These are phyloP conservation scores for Stenoptilia bipunctidactyla DNA, from an alignment of 2,888 invertebrate genomes.

Conservation along the genomic window DNA sequence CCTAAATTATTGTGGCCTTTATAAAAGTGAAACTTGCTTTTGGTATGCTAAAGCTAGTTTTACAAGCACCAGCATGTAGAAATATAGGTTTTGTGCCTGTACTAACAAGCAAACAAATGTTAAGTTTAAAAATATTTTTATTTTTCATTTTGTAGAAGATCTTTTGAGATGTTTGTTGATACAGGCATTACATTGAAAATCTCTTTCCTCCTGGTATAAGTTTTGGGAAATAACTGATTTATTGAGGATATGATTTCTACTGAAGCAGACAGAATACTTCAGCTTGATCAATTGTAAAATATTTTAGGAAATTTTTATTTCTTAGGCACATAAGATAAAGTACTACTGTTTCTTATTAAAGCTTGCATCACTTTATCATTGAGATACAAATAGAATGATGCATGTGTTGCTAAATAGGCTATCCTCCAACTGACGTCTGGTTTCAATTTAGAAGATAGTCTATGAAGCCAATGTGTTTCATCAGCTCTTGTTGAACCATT, in stretches of 20 bases:
- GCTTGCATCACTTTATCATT: slow-evolving; percentile 31
- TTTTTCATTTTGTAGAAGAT: slow-evolving; percentile 4
- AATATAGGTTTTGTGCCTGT: slow-evolving; percentile 36
- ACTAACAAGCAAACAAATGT: slow-evolving; percentile 28
- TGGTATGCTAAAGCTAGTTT: slow-evolving; percentile 56
- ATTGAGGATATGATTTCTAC: slow-evolving; percentile 24
- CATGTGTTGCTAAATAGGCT: no score
- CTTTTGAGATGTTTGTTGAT: slow-evolving; percentile 27
- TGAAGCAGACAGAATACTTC: slow-evolving; percentile 19
- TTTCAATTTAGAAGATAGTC: slow-evolving; percentile 4
- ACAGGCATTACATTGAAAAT: slow-evolving; percentile 29
- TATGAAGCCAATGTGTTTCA: slow-evolving; percentile 4
- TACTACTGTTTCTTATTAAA: slow-evolving; percentile 47
- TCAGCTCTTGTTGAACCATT: slow-evolving; percentile 38
- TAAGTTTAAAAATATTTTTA: slow-evolving; percentile 7
- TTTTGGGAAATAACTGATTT: no score
- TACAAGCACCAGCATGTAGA: slow-evolving; percentile 34
- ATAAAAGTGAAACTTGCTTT: slow-evolving; percentile 60
- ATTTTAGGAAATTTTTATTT: slow-evolving; percentile 60
- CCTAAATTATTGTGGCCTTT: slow-evolving; percentile 67
- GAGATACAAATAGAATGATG: no score
- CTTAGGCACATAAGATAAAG: slow-evolving; percentile 63
- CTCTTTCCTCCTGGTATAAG: slow-evolving; percentile 8
- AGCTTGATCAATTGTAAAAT: slow-evolving; percentile 58
- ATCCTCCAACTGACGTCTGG: no score